These are phyloP conservation scores for Sarcophaga subvicina DNA, from an alignment of 2,888 invertebrate species.

Conservation along the genomic window DNA sequence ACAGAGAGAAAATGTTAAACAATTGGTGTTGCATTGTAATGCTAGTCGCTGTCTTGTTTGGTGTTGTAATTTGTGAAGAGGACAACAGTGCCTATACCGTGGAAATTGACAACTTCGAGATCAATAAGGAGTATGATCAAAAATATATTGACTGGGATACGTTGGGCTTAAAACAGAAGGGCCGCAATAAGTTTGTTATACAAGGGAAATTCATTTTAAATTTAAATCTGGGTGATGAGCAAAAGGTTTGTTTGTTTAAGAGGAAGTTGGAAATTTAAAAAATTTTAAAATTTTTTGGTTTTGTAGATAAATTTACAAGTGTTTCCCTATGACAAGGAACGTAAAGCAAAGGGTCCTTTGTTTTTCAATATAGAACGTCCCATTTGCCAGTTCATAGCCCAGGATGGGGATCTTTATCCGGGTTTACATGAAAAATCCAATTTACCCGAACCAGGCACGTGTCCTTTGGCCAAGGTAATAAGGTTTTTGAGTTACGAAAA, in stretches of 20 bases:
- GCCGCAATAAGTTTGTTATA: conserved; percentile 73
- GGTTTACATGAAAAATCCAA: conserved; percentile 72
- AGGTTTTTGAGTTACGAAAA: neutral
- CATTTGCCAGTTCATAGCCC: conserved; percentile 73
- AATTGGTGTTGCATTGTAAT: neutral
- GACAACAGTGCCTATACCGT: conserved; percentile 55
- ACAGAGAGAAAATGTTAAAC: conserved; percentile 6
- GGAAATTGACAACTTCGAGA: conserved; percentile 75
- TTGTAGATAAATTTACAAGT: conserved; percentile 58
- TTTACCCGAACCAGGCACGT: conserved; percentile 72
- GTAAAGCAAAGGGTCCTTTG: conserved; percentile 45
- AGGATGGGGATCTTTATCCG: conserved; percentile 74
- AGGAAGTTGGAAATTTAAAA: neutral
- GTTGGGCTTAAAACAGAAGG: conserved; percentile 74
- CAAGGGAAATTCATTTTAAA: conserved; percentile 73
- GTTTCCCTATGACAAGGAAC: conserved; percentile 33
- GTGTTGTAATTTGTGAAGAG: neutral
- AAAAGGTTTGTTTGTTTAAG: conserved; percentile 30
- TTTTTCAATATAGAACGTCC: conserved; percentile 72
- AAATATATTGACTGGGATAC: conserved; percentile 76
- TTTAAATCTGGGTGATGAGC: conserved; percentile 73
- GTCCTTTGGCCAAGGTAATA: conserved; percentile 74
- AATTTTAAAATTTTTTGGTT: neutral
- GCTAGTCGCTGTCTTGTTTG: neutral
- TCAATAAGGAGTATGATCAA: conserved; percentile 68